phyloP scores from a whole-genome alignment of 2,113 vertebrate genomes.

The Protobothrops flavoviridis region DNA sequence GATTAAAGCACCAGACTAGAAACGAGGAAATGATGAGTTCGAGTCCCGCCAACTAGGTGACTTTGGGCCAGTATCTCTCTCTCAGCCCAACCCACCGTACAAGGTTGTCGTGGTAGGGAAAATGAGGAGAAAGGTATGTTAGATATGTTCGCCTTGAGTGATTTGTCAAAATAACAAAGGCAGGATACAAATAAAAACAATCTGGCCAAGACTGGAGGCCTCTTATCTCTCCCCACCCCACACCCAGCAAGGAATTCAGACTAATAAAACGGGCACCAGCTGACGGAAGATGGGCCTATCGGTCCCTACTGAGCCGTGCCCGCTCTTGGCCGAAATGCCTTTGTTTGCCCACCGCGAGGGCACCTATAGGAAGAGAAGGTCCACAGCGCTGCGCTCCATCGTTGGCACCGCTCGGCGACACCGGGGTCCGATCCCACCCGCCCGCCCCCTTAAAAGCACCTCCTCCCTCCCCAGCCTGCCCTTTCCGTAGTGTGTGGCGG shows the following conservation, averaged over 20 bases:
- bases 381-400: neutral
- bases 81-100: neutral
- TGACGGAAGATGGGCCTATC: neutral
- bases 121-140: neutral
- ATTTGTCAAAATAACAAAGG: neutral
- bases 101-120: neutral
- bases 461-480: neutral
- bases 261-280: neutral
- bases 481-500: neutral
- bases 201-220: neutral
- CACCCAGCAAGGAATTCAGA: neutral
- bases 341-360: neutral
- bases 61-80: neutral
- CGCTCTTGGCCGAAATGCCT: neutral
- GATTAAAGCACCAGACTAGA: neutral
- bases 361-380: neutral
- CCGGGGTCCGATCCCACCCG: neutral
- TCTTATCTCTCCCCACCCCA: fast-evolving
- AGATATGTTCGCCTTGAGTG: neutral
- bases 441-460: fast-evolving
- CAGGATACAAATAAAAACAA: neutral
- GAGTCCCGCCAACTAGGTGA: neutral
- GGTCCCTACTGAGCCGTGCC: neutral
- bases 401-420: neutral
- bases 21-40: neutral